Base-by-base conservation (phyloP, 1,140 invertebrate genomes). In the Danaus plexippus region DNA sequence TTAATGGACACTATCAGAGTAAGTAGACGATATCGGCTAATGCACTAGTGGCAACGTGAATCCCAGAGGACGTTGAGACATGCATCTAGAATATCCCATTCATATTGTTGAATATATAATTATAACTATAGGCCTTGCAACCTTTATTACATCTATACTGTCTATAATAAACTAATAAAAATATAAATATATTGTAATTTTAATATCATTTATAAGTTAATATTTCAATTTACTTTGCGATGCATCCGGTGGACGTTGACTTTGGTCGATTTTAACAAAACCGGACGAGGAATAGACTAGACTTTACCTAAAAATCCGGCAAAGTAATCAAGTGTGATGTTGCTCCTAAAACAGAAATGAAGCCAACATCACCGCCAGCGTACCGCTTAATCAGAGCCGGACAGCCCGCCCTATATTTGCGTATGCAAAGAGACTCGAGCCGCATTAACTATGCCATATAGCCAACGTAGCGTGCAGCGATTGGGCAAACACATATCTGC, bases 381-480 rank as follows among this genome's bases (percentile, higher is more conserved):
- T 67, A 82, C 80, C 80, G 80, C 81, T 85, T 85, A 85, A 84
- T 85, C 80, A 85, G 82, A 75, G 71, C 71, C 69, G 75, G 69
- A 71, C 76, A 77, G 75, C 74, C 79, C 77, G 79, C 80, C 75
- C 77, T 84, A 87, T 85, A 85, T 87, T 88, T 87, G 84, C 83
- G 77, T 88, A 87, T 88, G 85, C 84, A 88, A 88, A 88, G 87
- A 87, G 87, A 81, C 78, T 69, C 72, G 71, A 73, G 80, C 74
- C 79, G 67, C 83, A 88, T 88, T 87, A 87, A 84, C 83, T 80
- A 88, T 87, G 84, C 84, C 83, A 86, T 87, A 88, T 87, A 87
- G 78, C 78, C 83, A 84, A 79, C 80, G 80, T 79, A 86, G 80
- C 86, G 80, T 88, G 85, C 77, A 77, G 71, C 79, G 83, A 85